These are phyloP conservation scores for Phytoseiulus persimilis DNA, from an alignment of 2,888 invertebrate genomes.

Conservation along the genomic window DNA sequence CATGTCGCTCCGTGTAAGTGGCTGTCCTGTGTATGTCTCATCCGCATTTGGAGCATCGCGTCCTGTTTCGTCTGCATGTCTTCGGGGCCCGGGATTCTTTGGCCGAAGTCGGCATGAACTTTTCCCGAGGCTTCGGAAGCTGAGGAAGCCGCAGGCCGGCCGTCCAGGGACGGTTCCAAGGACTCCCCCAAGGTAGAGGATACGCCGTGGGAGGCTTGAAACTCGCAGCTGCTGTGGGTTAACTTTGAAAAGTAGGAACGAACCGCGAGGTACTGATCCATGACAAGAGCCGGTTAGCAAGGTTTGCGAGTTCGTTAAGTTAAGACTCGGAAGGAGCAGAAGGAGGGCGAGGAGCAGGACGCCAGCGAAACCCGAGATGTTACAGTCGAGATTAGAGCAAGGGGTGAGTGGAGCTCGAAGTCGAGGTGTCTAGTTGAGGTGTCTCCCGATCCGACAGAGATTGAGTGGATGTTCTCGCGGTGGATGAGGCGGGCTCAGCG, in stretches of 20 bases:
- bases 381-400: conserved; percentile 5
- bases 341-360: neutral
- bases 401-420: neutral
- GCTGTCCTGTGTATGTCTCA: too few relatives aligned
- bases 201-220: neutral
- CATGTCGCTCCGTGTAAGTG: neutral
- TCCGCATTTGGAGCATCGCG: too few relatives aligned
- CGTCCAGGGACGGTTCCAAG: too few relatives aligned
- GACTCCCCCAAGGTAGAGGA: too few relatives aligned
- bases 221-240: neutral
- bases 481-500: neutral
- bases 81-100: too few relatives aligned
- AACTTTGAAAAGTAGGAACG: neutral
- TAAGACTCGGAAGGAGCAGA: neutral
- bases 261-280: neutral
- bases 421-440: conserved; percentile 5
- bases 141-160: too few relatives aligned
- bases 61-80: too few relatives aligned
- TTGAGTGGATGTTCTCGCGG: conserved; percentile 5
- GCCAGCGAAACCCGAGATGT: neutral
- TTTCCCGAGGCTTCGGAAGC: too few relatives aligned
- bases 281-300: neutral
- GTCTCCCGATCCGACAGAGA: neutral
- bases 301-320: conserved; percentile 5
- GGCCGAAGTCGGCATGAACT: too few relatives aligned